Evolutionary conservation across 2,113 vertebrate genomes (phyloP), one percentile per base, ranked within the genome.

Genomic region (Indicator indicator): DNA sequence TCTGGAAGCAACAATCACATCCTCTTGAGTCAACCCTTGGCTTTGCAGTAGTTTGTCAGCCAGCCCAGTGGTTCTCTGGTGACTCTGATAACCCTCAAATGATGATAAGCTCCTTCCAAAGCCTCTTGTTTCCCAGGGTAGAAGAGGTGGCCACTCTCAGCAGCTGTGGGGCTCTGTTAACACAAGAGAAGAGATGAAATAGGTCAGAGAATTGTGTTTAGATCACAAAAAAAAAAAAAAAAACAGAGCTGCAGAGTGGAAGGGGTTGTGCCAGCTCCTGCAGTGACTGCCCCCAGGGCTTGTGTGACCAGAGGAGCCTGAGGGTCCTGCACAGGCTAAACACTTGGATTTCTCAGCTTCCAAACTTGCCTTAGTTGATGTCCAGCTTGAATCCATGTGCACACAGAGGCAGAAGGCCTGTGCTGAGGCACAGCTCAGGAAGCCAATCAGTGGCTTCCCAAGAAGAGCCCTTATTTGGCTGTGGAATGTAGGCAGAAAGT

Each of bases 211-310:
- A 12, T 4, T 20, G 52, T 59, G 71, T 71, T 76, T 71, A 3
- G 27, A 20, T n/a, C 26, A 9, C 56, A 58, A 9, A 58, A 6
- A 38, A 13, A 38, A 5, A 27, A 52, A 15, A 46, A 44, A 16
- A 3, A 4, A 4, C 36, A 36, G 33, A 33, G 11, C 17, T 6
- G 52, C 30, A 5, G 12, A 2, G 3, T 0, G 4, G 4, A 3
- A 10, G 46, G 63, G 28, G 40, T 5, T 8, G 58, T 20, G 28
- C 17, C 46, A 30, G 56, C 81, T 46, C 52, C 71, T 9, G 0
- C 36, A 18, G 48, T 3, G 12, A 5, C n/a, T 8, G 26, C 36
- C 16, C 54, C 24, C 62, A 9, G 2, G 1, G 18, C 8, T 30
- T 1, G 0, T 3, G 50, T 2, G 64, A 59, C 2, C 7, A 46